Evolutionary conservation across 2,113 vertebrate species (phyloP).

Genomic region (Ornithorhynchus anatinus): DNA sequence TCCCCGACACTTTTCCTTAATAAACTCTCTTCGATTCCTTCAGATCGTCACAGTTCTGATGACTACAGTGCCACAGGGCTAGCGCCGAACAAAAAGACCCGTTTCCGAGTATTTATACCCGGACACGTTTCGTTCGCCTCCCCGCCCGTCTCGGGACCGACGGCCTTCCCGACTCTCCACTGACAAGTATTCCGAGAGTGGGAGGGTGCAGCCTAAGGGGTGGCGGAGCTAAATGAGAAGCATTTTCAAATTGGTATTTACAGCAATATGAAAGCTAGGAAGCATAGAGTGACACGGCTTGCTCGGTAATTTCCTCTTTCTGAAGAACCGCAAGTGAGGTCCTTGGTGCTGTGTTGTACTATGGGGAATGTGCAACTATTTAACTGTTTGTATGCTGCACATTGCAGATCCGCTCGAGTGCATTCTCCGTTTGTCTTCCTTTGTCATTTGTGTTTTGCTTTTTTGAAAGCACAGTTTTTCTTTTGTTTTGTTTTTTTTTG

Average conservation of each 20-base stretch:
- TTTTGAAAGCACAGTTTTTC: slow-evolving; percentile 70
- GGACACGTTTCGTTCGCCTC: slow-evolving; percentile 60
- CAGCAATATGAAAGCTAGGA: slow-evolving; percentile 64
- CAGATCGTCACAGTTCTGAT: slow-evolving; percentile 46
- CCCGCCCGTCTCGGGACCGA: slow-evolving; percentile 31
- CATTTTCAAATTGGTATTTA: slow-evolving; percentile 52
- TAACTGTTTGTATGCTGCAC: slow-evolving; percentile 85
- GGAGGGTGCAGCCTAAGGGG: background rate
- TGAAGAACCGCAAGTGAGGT: slow-evolving; percentile 79
- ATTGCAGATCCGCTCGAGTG: slow-evolving; percentile 75
- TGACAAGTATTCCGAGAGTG: slow-evolving; percentile 48
- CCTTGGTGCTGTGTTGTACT: slow-evolving; percentile 79
- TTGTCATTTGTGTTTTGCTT: slow-evolving; percentile 77
- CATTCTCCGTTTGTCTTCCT: slow-evolving; percentile 82
- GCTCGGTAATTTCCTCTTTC: slow-evolving; percentile 73
- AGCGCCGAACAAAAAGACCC: slow-evolving; percentile 32
- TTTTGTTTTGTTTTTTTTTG: too few species aligned
- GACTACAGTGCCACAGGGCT: slow-evolving; percentile 22
- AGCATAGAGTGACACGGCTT: slow-evolving; percentile 65
- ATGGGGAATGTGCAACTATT: slow-evolving; percentile 94
- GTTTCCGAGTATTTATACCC: slow-evolving; percentile 30
- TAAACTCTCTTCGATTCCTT: slow-evolving; percentile 59
- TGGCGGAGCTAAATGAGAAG: slow-evolving; percentile 41
- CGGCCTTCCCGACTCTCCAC: slow-evolving; percentile 52
- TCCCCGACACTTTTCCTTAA: slow-evolving; percentile 13